These are phyloP conservation scores for Drosophila parabipectinata DNA, from an alignment of 1,140 invertebrate species.

Conservation along the genomic window DNA sequence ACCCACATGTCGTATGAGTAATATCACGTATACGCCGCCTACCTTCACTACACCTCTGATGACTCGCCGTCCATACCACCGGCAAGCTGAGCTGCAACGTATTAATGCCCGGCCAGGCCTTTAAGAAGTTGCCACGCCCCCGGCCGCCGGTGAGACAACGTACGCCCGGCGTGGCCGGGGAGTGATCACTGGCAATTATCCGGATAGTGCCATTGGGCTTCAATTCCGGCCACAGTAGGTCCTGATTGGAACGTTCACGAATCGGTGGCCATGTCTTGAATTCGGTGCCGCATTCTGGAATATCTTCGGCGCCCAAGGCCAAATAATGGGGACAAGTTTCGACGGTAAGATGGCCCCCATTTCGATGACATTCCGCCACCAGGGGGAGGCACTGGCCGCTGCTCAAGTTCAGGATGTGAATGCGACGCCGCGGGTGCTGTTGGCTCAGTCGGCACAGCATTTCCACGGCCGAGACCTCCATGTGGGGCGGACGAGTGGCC, in stretches of 20 bases:
- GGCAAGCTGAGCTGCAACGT: constrained; percentile 89
- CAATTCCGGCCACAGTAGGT: constrained; percentile 86
- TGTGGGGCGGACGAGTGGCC: constrained; percentile 86
- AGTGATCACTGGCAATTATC: constrained; percentile 89
- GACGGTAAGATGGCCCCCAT: constrained; percentile 85
- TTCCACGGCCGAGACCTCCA: constrained; percentile 88
- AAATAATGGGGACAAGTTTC: constrained; percentile 92
- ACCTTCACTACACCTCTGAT: constrained; percentile 55
- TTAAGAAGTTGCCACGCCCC: constrained; percentile 86
- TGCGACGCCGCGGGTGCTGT: constrained; percentile 86
- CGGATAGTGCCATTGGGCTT: constrained; percentile 83
- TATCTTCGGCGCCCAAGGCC: constrained; percentile 86
- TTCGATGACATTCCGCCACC: constrained; percentile 84
- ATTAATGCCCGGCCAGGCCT: constrained; percentile 90
- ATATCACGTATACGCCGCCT: neutral
- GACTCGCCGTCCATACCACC: constrained; percentile 88
- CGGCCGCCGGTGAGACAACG: constrained; percentile 85
- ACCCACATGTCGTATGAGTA: neutral
- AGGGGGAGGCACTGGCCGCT: constrained; percentile 85
- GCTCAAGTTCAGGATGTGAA: constrained; percentile 91
- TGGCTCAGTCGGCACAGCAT: constrained; percentile 86
- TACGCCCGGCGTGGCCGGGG: constrained; percentile 88
- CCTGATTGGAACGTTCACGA: constrained; percentile 86
- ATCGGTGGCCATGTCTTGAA: constrained; percentile 91
- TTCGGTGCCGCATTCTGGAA: constrained; percentile 87